Evolutionary conservation across 2,113 vertebrate genomes (phyloP).

Genomic region (Gallinago undulata): DNA sequence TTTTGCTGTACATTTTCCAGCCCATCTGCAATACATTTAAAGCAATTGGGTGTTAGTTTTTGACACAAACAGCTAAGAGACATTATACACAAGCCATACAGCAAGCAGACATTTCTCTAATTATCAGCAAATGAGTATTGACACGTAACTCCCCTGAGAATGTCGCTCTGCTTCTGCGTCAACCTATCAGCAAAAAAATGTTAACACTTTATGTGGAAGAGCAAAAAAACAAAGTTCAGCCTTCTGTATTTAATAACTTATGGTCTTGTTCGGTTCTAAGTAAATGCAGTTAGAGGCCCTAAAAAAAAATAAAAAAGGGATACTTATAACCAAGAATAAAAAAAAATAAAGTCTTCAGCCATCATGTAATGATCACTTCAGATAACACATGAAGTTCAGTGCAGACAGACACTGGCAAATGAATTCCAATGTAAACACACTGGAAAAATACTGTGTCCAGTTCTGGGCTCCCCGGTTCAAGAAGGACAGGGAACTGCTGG

Average conservation of each 20-base stretch:
- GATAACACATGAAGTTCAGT: neutral
- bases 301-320: neutral
- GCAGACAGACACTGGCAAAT: neutral
- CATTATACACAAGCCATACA: neutral
- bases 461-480: too few relatives aligned
- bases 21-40: constrained; percentile 51
- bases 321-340: neutral
- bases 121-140: neutral
- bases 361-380: neutral
- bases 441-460: neutral
- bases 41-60: constrained; percentile 3
- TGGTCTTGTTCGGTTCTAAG: neutral
- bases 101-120: neutral
- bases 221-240: neutral
- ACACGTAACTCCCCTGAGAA: neutral
- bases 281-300: neutral
- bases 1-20: constrained; percentile 47
- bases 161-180: neutral
- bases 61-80: neutral
- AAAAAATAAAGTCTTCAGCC: neutral
- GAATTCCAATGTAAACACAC: neutral
- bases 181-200: constrained; percentile 5
- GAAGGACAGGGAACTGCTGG: too few relatives aligned
- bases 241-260: neutral
- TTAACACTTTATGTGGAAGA: neutral